A percentile compares a stretch with the other conserved stretches of the same genome.
These are phyloP conservation scores for Andrena fulva DNA, from an alignment of 2,888 invertebrate species.

Conservation along the genomic window DNA sequence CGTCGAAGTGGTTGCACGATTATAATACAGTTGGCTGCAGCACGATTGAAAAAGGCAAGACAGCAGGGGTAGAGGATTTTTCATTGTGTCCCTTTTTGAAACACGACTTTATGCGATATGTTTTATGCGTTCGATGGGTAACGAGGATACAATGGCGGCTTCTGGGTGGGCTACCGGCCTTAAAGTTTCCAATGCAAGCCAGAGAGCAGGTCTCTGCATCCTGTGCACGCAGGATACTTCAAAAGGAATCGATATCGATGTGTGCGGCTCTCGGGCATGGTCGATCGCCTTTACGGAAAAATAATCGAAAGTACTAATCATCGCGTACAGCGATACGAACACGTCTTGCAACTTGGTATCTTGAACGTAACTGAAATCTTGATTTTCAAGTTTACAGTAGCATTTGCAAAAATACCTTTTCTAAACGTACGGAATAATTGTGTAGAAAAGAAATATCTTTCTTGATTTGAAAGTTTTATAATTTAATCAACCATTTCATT, in stretches of 20 bases:
- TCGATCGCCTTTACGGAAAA: constrained; percentile 15
- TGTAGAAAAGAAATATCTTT: no score
- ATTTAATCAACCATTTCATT: no score
- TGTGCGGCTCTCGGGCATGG: constrained; percentile 12
- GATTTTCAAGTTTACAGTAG: background rate
- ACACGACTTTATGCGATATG: constrained; percentile 59
- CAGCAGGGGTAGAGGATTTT: background rate
- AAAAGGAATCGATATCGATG: constrained; percentile 32
- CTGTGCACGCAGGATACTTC: constrained; percentile 28
- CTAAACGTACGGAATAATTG: no score
- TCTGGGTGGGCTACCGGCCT: constrained; percentile 66
- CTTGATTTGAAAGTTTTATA: no score
- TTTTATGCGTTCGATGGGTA: constrained; percentile 63
- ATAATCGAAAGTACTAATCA: constrained; percentile 13
- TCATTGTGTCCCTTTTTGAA: constrained; percentile 11
- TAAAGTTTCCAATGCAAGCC: constrained; percentile 55
- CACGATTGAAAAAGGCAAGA: constrained; percentile 6
- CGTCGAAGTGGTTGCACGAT: background rate
- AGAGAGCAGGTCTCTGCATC: constrained; percentile 45
- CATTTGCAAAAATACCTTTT: background rate
- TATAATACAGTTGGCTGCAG: background rate
- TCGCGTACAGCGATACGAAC: background rate
- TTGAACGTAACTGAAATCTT: background rate
- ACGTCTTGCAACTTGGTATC: background rate
- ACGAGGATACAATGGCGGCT: constrained; percentile 60